Percentiles rank a stretch among this genome's conserved stretches.
Conservation (phyloP, 2,113 vertebrate genomes). For the Barbus barbus region DNA sequence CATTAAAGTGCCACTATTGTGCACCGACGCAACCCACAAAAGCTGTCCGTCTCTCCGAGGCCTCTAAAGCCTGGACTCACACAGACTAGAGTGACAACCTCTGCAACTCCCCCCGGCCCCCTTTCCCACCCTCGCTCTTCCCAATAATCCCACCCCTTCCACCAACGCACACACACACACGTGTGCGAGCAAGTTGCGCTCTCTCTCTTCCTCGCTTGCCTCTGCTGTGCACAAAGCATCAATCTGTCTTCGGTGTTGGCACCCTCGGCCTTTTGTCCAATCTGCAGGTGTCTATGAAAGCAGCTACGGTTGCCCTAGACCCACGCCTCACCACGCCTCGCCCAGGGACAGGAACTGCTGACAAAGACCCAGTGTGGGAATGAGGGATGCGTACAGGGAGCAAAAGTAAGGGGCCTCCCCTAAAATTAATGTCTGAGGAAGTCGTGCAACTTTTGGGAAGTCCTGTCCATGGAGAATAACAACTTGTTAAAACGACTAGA, state of each 20-base stretch:
- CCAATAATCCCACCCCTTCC: slow-evolving; percentile 62
- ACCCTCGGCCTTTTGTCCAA: slow-evolving; percentile 91
- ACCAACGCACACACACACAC: slow-evolving; percentile 21
- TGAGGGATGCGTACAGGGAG: slow-evolving; percentile 78
- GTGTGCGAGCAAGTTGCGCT: slow-evolving; percentile 25
- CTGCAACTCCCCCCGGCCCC: slow-evolving; percentile 55
- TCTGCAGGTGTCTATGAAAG: slow-evolving; percentile 97
- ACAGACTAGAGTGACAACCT: slow-evolving; percentile 93
- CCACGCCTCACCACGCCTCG: slow-evolving; percentile 84
- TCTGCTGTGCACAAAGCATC: slow-evolving; percentile 88
- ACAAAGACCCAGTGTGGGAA: slow-evolving; percentile 92
- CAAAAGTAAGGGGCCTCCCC: slow-evolving; percentile 58
- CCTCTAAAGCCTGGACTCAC: slow-evolving; percentile 95
- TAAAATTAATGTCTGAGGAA: slow-evolving; percentile 79
- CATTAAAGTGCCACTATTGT: slow-evolving; percentile 96
- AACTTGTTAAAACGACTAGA: slow-evolving; percentile 66
- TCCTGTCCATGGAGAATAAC: slow-evolving; percentile 68
- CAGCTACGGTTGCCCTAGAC: slow-evolving; percentile 85
- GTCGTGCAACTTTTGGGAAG: slow-evolving; percentile 71
- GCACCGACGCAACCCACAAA: slow-evolving; percentile 91
- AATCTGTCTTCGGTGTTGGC: slow-evolving; percentile 95
- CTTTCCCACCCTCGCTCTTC: slow-evolving; percentile 68
- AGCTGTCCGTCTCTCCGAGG: slow-evolving; percentile 97
- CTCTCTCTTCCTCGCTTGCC: slow-evolving; percentile 46
- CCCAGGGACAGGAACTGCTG: slow-evolving; percentile 85